Evolutionary conservation across 2,797 vertebrate species (phyloP).

Genomic region (Schizopygopsis malacanthus): DNA sequence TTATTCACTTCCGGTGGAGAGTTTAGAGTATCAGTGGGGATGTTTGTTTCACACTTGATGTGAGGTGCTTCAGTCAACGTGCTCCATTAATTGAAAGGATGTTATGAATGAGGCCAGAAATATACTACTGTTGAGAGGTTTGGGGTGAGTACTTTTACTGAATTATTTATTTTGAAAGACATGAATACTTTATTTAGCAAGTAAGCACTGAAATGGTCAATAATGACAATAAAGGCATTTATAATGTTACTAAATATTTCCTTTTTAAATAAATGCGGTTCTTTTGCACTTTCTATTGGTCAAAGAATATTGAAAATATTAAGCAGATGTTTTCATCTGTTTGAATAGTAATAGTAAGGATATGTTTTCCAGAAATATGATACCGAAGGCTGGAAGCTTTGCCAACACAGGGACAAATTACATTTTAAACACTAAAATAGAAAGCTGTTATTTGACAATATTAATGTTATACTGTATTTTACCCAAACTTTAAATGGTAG

Average conservation of each 20-base stretch:
- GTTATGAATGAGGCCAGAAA: not conserved
- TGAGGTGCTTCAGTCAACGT: not conserved
- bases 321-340: not conserved
- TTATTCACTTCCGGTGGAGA: not conserved
- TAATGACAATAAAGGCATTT: too few relatives aligned
- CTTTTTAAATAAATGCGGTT: too few relatives aligned
- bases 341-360: too few relatives aligned
- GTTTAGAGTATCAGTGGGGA: not conserved
- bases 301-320: not conserved
- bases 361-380: not conserved
- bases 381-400: not conserved
- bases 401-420: too few relatives aligned
- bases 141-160: too few relatives aligned
- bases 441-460: not conserved
- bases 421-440: not conserved
- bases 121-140: not conserved
- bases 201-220: too few relatives aligned
- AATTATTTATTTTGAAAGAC: too few relatives aligned
- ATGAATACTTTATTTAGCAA: too few relatives aligned
- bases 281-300: not conserved
- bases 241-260: not conserved
- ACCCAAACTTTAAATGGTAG: not conserved
- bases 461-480: not conserved
- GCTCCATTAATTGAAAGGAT: not conserved
- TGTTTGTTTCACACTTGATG: not conserved